Base-by-base conservation (phyloP, 2,797 vertebrate species). In the Heteromormyrus szaboi region DNA sequence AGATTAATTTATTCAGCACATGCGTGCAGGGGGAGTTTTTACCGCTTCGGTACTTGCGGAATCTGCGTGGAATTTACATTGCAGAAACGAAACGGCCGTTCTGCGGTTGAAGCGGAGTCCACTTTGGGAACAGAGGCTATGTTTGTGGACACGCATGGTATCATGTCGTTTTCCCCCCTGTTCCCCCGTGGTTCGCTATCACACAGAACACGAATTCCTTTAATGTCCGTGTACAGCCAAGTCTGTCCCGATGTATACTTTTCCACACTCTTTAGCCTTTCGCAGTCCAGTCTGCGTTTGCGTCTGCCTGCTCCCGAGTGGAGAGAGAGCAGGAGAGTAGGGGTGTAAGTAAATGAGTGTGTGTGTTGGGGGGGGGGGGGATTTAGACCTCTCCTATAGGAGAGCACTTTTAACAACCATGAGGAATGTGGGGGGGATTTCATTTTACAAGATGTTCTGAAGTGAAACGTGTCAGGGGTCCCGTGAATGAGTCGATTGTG, bases 401-500 rank as follows among this genome's bases (percentile, higher is more conserved):
- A 53, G 29, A 56, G 86, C 25, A 48, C 86, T 46, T 68, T 72
- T 51, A 88, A 50, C 44, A 85, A 85, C 54, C 88, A 25, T 84
- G 88, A 65, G 79, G 88, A 88, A 65, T 88, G 79, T 62, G 56
- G 76, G 44, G 81, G 81, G 53, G 56, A 50, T 51, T 85, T 85
- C 54, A 65, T 91, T 90, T 87, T 90, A 89, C 85, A 87, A 19
- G 72, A 90, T 83, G 9, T 90, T 86, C 88, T 37, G 87, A 87
- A 46, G 88, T 86, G 86, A 89, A 88, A 79, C 68, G 79, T 79
- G 85, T 86, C 87, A 76, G 56, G 83, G 54, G 68, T 72, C 81
- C 48, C 12, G 54, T 85, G 87, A 88, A 88, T 76, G 89, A 88
- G 87, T 85, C 76, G 86, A 59, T 90, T 90, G 89, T 91, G 89